Evolutionary conservation across 2,888 invertebrate species (phyloP).

Genomic region (Xestia ashworthii): DNA sequence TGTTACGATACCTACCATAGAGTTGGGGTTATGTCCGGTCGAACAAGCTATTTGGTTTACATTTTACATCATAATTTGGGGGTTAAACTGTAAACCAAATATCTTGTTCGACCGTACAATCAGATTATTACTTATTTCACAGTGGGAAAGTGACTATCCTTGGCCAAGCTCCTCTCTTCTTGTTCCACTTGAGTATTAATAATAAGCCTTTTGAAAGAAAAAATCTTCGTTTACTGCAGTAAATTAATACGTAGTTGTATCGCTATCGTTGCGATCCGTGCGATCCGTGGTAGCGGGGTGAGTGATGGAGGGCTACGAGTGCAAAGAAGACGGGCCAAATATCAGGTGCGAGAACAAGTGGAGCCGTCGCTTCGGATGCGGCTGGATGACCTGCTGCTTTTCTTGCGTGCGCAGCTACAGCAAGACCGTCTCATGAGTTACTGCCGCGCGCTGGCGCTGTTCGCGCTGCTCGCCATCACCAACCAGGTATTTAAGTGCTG

Average conservation of each 20-base stretch:
- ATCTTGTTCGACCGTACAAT: too few species aligned
- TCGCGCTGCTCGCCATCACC: constrained; percentile 66
- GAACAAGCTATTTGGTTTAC: too few species aligned
- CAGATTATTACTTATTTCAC: background rate
- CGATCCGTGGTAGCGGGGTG: constrained; percentile 52
- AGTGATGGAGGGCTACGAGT: constrained; percentile 64
- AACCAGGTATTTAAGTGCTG: constrained; percentile 47
- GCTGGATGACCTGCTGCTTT: constrained; percentile 76
- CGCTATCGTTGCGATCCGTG: constrained; percentile 31
- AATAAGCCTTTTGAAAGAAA: background rate
- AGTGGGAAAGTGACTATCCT: background rate
- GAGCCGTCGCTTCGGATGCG: constrained; percentile 70
- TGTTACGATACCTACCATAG: background rate
- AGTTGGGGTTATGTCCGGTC: background rate
- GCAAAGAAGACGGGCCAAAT: constrained; percentile 71
- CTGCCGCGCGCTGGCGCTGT: constrained; percentile 58
- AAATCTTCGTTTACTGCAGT: constrained; percentile 10
- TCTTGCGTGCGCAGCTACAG: constrained; percentile 72
- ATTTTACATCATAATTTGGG: too few species aligned
- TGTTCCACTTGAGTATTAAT: background rate
- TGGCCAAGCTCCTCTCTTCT: background rate
- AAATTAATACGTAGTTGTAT: constrained; percentile 25
- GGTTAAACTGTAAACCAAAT: too few species aligned
- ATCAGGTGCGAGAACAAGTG: constrained; percentile 78
- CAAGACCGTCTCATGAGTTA: constrained; percentile 51